Base-by-base conservation (phyloP, 2,888 invertebrate genomes). In the Drosophila gaucha region DNA sequence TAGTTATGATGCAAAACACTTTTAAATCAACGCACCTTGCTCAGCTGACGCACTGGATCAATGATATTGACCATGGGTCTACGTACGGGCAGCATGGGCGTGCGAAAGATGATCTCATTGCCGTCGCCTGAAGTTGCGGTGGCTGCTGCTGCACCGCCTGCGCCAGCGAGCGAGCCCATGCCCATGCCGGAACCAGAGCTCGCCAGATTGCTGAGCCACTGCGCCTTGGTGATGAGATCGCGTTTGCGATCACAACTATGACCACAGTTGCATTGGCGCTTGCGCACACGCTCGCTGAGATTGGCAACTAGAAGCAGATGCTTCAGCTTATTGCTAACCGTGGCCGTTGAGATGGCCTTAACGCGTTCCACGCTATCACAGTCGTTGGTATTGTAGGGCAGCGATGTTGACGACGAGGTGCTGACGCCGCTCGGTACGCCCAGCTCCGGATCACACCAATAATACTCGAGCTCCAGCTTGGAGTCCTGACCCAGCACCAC, bases 401-500 rank as follows among this genome's bases (percentile, higher is more conserved):
- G 76, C 50, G 85, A 36, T 52, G 73, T 36, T 33, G 41, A 12
- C 1, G 75, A 16, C 2, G 73, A 36, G 3, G 60, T 67, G 78
- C 16, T 72, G 73, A 16, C 36, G 16, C 43, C 41, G 14, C 20
- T 54, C 8, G 62, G 5, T n/a, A 49, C 10, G 12, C 16, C 20
- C 30, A 28, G 14, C 41, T 92, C 91, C 0, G 93, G 90, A 52
- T 94, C 94, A 44, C 94, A 94, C 96, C 96, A 97, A 93, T 95
- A 95, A 90, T 97, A 97, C 90, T 97, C 96, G 22, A 97, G 90
- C 59, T 94, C 93, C 28, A 97, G 91, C 90, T 95, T 95, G 0
- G 96, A 95, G 65, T 96, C 95, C 58, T 91, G 89, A 0, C 92
- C 92, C 88, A 96, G 96, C 95, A 98, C 97, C 47, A 98, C 93